phyloP scores from a whole-genome alignment of 1,140 invertebrate genomes.

The Anoplolepis gracilipes region DNA sequence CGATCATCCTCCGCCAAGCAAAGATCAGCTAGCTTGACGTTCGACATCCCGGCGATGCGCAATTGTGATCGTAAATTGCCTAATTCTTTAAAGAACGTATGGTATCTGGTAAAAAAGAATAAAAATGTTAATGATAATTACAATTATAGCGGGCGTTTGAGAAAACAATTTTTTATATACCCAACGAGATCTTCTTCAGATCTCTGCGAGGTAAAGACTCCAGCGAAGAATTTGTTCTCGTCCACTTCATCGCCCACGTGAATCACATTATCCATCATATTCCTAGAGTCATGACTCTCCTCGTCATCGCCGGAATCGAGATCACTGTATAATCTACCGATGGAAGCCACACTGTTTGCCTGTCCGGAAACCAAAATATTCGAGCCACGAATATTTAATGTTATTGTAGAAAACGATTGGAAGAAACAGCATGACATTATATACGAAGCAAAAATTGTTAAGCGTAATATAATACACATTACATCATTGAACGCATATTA shows the following conservation, averaged over 20 bases:
- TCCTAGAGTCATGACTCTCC: constrained; percentile 68
- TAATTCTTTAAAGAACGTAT: constrained; percentile 87
- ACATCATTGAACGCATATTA: not conserved
- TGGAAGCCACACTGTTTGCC: constrained; percentile 78
- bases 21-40: constrained; percentile 4
- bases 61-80: constrained; percentile 85
- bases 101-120: constrained; percentile 83
- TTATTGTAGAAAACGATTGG: not conserved
- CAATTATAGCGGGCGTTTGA: not conserved
- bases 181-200: constrained; percentile 78
- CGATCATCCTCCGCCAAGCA: constrained; percentile 61
- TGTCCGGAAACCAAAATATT: constrained; percentile 55
- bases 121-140: not conserved
- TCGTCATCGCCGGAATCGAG: constrained; percentile 79
- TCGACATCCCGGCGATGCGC: not conserved
- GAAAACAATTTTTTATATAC: constrained; percentile 58
- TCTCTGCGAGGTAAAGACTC: constrained; percentile 80
- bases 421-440: not conserved
- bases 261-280: constrained; percentile 65
- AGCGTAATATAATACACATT: not conserved
- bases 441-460: not conserved
- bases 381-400: not conserved
- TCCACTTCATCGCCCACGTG: constrained; percentile 75
- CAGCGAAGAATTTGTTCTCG: constrained; percentile 81
- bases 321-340: constrained; percentile 77